Conservation (phyloP, 2,113 vertebrate species). For the Trinectes maculatus region DNA sequence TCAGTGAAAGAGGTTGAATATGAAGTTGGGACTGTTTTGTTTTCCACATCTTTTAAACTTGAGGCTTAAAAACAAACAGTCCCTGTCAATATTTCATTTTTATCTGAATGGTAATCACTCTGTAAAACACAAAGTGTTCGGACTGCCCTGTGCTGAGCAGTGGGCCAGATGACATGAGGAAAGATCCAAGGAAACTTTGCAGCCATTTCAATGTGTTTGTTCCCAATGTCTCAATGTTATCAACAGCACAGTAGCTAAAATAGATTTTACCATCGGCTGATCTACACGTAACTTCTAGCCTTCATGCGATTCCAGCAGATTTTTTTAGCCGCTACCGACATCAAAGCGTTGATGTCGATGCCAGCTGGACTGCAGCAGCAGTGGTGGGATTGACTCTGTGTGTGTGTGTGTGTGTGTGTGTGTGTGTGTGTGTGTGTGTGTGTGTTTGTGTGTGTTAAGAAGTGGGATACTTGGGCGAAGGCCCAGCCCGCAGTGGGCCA, state of each 20-base stretch:
- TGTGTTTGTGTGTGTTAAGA: slow-evolving; percentile 32
- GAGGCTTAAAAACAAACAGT: background rate
- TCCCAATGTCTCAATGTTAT: slow-evolving; percentile 47
- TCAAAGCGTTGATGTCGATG: slow-evolving; percentile 64
- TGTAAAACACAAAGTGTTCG: background rate
- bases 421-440: slow-evolving; percentile 21
- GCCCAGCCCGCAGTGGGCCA: no score
- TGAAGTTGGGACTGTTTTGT: background rate
- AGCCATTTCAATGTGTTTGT: slow-evolving; percentile 37
- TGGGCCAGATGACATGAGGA: slow-evolving; percentile 3
- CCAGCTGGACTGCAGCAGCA: slow-evolving; percentile 66
- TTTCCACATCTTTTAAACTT: background rate
- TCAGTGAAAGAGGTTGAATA: background rate
- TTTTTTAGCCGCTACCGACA: slow-evolving; percentile 56
- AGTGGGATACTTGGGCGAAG: slow-evolving; percentile 42
- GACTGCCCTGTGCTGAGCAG: slow-evolving; percentile 8
- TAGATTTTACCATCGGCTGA: slow-evolving; percentile 52
- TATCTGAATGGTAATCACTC: slow-evolving; percentile 4
- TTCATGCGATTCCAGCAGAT: slow-evolving; percentile 59
- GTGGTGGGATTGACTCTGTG: slow-evolving; percentile 18
- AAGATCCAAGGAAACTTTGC: slow-evolving; percentile 11
- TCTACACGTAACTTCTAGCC: slow-evolving; percentile 42
- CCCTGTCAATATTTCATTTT: slow-evolving; percentile 14
- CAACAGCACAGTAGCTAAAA: slow-evolving; percentile 47
- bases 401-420: slow-evolving; percentile 16